A percentile compares a stretch with the other conserved stretches of the same genome.
Evolutionary conservation across 2,888 invertebrate species (phyloP).

Genomic region (Tetropium fuscum): DNA sequence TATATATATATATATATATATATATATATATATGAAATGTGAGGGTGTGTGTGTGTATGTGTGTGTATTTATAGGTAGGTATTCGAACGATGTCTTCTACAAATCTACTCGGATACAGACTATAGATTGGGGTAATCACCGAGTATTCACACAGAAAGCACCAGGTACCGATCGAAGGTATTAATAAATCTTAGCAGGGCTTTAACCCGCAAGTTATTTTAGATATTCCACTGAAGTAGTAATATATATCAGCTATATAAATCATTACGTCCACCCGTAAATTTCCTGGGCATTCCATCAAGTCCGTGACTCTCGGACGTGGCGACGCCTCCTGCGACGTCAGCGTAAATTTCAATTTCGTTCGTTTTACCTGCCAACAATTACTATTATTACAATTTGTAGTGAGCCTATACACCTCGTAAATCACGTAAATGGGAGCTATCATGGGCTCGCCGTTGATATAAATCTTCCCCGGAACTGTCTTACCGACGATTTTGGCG

Average conservation of each 20-base stretch:
- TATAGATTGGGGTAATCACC: not conserved
- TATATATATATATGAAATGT: too few relatives aligned
- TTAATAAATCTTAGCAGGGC: slow-evolving; percentile 10
- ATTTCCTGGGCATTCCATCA: slow-evolving; percentile 6
- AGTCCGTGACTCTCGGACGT: slow-evolving; percentile 6
- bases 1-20: too few relatives aligned
- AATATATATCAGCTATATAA: slow-evolving; percentile 13
- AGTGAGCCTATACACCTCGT: not conserved
- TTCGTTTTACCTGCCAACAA: not conserved
- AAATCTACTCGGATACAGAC: not conserved
- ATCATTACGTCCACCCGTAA: slow-evolving; percentile 8
- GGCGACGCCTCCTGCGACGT: slow-evolving; percentile 7
- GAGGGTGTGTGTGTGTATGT: too few relatives aligned
- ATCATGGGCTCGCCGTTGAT: not conserved
- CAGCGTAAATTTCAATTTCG: slow-evolving; percentile 17
- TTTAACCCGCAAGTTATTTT: slow-evolving; percentile 10
- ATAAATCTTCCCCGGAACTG: slow-evolving; percentile 6
- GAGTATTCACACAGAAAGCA: not conserved
- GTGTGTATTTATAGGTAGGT: too few relatives aligned
- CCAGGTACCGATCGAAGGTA: not conserved
- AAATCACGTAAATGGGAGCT: slow-evolving; percentile 9
- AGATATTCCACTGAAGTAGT: slow-evolving; percentile 11
- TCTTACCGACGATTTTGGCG: slow-evolving; percentile 1
- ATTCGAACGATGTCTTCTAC: too few relatives aligned
- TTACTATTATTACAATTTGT: slow-evolving; percentile 16